These are phyloP conservation scores for Cancer borealis DNA, from an alignment of 2,888 invertebrate genomes.

Conservation along the genomic window DNA sequence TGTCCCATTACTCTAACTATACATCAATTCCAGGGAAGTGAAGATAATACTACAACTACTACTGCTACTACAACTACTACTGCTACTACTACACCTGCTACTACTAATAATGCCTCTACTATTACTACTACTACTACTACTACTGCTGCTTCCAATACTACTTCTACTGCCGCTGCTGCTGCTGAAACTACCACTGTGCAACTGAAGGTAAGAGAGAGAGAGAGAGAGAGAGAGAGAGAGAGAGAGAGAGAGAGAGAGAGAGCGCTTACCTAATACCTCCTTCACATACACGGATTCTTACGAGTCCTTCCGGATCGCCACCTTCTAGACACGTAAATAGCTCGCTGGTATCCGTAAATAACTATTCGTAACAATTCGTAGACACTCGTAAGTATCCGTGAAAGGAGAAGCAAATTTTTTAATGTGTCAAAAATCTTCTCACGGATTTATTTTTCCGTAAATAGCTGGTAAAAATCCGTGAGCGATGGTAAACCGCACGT, in stretches of 20 bases:
- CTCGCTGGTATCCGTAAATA: too few relatives aligned
- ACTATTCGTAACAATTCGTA: too few relatives aligned
- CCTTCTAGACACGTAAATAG: too few relatives aligned
- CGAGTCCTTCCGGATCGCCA: too few relatives aligned
- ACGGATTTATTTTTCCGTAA: too few relatives aligned
- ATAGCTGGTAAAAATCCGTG: too few relatives aligned
- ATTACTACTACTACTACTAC: neutral
- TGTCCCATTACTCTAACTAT: neutral
- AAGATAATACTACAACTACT: neutral
- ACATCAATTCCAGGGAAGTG: neutral
- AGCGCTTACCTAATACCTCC: neutral
- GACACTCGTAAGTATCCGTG: too few relatives aligned
- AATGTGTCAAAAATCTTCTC: too few relatives aligned
- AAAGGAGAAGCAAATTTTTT: too few relatives aligned
- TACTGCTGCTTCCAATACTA: neutral
- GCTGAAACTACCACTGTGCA: conserved; percentile 65
- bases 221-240: conserved; percentile 29
- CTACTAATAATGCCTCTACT: neutral
- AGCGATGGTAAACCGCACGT: too few relatives aligned
- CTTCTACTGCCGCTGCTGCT: neutral
- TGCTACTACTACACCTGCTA: neutral
- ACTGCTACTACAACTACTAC: neutral
- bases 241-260: conserved; percentile 7
- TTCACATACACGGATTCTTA: too few relatives aligned
- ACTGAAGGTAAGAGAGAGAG: neutral